These are phyloP conservation scores for Dusona sp. DNA, from an alignment of 2,888 invertebrate species.

Conservation along the genomic window DNA sequence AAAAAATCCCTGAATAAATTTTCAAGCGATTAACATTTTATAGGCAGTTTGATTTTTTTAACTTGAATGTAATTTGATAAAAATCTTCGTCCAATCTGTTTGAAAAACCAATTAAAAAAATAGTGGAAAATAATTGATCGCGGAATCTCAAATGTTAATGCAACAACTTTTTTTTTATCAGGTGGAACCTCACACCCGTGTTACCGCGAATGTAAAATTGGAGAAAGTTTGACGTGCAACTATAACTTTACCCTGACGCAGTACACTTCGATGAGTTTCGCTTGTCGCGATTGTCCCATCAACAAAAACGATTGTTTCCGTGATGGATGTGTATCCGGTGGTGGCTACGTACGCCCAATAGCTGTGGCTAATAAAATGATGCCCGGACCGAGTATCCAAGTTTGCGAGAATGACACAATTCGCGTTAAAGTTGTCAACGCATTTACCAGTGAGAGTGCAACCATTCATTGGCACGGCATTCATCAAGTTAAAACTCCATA, in stretches of 20 bases:
- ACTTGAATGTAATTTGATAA: not conserved
- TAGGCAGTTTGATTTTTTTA: too few species aligned
- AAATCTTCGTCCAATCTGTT: not conserved
- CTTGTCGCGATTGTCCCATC: slow-evolving; percentile 76
- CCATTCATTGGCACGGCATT: slow-evolving; percentile 86
- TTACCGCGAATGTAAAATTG: slow-evolving; percentile 73
- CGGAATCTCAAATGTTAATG: not conserved
- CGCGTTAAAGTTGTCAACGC: slow-evolving; percentile 84
- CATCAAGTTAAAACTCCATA: slow-evolving; percentile 81
- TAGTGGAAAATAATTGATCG: not conserved
- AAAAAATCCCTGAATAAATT: too few species aligned
- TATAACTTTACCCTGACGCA: slow-evolving; percentile 75
- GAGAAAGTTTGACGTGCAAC: slow-evolving; percentile 71
- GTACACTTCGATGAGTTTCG: slow-evolving; percentile 76
- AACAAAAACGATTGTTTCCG: slow-evolving; percentile 67
- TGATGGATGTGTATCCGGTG: slow-evolving; percentile 76
- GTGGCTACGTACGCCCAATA: slow-evolving; percentile 75
- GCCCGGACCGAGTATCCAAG: slow-evolving; percentile 80
- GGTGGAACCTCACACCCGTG: slow-evolving; percentile 73
- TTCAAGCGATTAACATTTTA: too few species aligned
- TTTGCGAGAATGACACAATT: slow-evolving; percentile 85
- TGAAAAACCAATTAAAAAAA: not conserved
- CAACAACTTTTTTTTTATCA: slow-evolving; percentile 20
- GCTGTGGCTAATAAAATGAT: slow-evolving; percentile 75
- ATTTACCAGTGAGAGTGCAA: slow-evolving; percentile 82